Evolutionary conservation across 1,140 invertebrate genomes (phyloP).

Genomic region (Mamestra configurata): DNA sequence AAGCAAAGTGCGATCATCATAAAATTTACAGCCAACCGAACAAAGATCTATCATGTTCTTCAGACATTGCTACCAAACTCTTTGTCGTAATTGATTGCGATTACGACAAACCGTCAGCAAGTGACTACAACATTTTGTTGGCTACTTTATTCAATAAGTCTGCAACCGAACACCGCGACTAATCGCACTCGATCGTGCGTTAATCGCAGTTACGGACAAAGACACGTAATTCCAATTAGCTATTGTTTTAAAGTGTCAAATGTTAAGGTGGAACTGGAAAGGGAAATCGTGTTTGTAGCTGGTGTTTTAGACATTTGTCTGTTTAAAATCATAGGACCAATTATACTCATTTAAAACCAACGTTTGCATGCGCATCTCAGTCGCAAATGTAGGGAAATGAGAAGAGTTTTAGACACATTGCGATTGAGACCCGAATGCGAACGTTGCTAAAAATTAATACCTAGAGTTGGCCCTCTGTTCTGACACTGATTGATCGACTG

Average conservation of each 20-base stretch:
- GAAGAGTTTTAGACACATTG: no score
- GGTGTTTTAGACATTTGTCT: no score
- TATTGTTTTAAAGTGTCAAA: slow-evolving; percentile 31
- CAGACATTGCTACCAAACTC: background rate
- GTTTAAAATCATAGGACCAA: no score
- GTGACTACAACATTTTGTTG: slow-evolving; percentile 7
- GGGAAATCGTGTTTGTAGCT: background rate
- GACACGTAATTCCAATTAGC: slow-evolving; percentile 25
- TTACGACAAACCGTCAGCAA: background rate
- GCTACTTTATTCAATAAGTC: background rate
- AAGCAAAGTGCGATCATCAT: no score
- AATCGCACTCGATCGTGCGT: slow-evolving; percentile 41
- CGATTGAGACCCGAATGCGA: no score
- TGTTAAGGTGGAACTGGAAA: slow-evolving; percentile 9
- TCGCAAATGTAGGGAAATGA: no score
- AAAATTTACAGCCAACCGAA: no score
- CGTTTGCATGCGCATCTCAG: no score
- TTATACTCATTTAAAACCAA: no score
- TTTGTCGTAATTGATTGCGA: slow-evolving; percentile 8
- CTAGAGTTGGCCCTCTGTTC: no score
- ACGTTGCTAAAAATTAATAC: no score
- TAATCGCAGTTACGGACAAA: slow-evolving; percentile 23
- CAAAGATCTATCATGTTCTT: background rate
- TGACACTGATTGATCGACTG: no score
- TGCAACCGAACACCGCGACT: slow-evolving; percentile 27